Evolutionary conservation across 2,797 vertebrate genomes (phyloP), one percentile per base, ranked within the genome.

Genomic region (Artibeus jamaicensis): DNA sequence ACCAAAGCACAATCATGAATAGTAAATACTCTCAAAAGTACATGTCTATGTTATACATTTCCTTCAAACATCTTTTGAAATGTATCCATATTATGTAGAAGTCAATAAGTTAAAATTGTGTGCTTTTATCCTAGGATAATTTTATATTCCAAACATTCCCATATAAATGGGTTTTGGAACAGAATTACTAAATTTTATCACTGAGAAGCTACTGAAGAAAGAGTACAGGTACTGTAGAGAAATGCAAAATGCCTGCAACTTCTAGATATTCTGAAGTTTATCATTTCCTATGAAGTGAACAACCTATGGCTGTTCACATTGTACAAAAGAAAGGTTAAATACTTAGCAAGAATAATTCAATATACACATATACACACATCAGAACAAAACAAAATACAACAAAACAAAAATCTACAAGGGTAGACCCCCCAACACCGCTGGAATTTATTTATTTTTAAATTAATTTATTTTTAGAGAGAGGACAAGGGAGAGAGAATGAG

Each of bases 111-210:
- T 94, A 89, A 96, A 97, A 92, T 53, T 55, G 6, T 59, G 0
- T 18, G 44, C 94, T 89, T 93, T 46, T 88, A 70, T 32, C 3
- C n/a, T 84, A 44, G 26, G 44, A 15, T 81, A 83, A 71, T 89
- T 91, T 96, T 94, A 84, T 62, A 76, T 26, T 76, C 89, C 48
- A 91, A 37, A 81, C 21, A 93, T 68, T 96, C 19, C 42, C 46
- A 81, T 21, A 2, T 89, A 84, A 86, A 96, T 91, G 50, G 32
- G 3, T 91, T 94, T 95, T 86, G 50, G 26, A 93, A 89, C 82
- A 94, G n/a, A 93, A 86, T 95, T 92, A 57, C 46, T 91, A 37
- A 65, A 70, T 95, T 95, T 89, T 91, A 93, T 96, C 3, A 91
- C 76, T 11, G 9, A 81, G 44, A 70, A 93, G 34, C 50, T 89